These are phyloP conservation scores for Agrenia bidenticulata DNA, from an alignment of 2,888 invertebrate genomes.

Conservation along the genomic window DNA sequence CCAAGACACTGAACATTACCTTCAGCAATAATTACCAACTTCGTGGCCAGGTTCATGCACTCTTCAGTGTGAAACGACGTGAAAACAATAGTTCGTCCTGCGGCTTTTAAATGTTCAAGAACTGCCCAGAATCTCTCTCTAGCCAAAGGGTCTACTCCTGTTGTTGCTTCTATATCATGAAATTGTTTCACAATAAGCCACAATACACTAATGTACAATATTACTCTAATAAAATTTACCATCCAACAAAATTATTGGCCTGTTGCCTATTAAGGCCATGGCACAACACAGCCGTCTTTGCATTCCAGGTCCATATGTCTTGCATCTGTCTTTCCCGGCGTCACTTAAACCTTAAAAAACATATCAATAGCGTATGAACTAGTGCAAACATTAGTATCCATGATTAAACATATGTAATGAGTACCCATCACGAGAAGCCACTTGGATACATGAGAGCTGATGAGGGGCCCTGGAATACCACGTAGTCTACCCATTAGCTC, in stretches of 20 bases:
- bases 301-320: conserved; percentile 34
- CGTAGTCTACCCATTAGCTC: conserved; percentile 41
- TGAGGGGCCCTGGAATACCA: conserved; percentile 31
- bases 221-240: conserved; percentile 16
- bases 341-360: conserved; percentile 32
- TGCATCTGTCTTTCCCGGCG: conserved; percentile 27
- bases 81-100: conserved; percentile 38
- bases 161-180: conserved; percentile 24
- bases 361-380: too few species aligned
- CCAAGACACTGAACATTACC: conserved; percentile 43
- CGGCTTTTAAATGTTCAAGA: conserved; percentile 30
- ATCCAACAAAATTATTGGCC: conserved; percentile 40
- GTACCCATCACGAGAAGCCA: conserved; percentile 41
- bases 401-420: not conserved
- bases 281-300: conserved; percentile 34
- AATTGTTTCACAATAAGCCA: not conserved
- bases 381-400: too few species aligned
- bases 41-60: conserved; percentile 28
- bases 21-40: conserved; percentile 36
- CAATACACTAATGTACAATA: not conserved
- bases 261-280: conserved; percentile 45
- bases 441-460: conserved; percentile 37
- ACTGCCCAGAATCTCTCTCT: conserved; percentile 42
- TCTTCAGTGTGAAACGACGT: conserved; percentile 42
- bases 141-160: conserved; percentile 23